Evolutionary conservation across 2,113 vertebrate genomes (phyloP).

Genomic region (Neolamprologus brichardi): DNA sequence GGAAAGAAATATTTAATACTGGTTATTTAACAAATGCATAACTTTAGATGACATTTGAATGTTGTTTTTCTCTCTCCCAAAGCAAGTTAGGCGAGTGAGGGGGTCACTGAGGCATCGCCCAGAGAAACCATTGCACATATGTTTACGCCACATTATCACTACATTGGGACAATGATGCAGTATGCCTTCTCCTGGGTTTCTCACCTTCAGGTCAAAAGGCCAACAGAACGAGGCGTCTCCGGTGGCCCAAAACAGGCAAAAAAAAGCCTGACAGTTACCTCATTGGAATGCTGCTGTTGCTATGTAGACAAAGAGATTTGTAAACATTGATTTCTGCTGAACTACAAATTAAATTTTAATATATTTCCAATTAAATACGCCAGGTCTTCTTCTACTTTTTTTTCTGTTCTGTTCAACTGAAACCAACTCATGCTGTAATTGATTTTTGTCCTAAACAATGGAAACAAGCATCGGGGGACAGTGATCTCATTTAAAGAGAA

Average conservation of each 20-base stretch:
- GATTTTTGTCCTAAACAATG: neutral
- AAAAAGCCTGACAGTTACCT: slow-evolving; percentile 7
- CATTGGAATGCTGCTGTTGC: slow-evolving; percentile 45
- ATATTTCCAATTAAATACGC: neutral
- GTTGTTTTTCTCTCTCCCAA: neutral
- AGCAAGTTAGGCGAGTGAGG: neutral
- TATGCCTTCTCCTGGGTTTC: slow-evolving; percentile 12
- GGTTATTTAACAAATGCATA: neutral
- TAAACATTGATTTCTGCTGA: neutral
- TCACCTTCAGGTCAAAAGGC: slow-evolving; percentile 54
- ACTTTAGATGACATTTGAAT: neutral
- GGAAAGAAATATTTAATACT: neutral
- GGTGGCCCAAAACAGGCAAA: neutral
- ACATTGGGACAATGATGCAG: slow-evolving; percentile 6
- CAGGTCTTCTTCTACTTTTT: neutral
- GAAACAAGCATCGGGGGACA: neutral
- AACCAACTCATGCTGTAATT: neutral
- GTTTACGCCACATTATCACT: slow-evolving; percentile 7
- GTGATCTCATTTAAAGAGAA: neutral
- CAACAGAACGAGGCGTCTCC: slow-evolving; percentile 33
- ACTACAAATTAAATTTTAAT: neutral
- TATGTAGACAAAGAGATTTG: neutral
- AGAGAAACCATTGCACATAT: slow-evolving; percentile 16
- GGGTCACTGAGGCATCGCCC: slow-evolving; percentile 1
- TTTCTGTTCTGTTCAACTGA: neutral